Evolutionary conservation across 2,888 invertebrate genomes (phyloP).

Genomic region (Nomada fabriciana): DNA sequence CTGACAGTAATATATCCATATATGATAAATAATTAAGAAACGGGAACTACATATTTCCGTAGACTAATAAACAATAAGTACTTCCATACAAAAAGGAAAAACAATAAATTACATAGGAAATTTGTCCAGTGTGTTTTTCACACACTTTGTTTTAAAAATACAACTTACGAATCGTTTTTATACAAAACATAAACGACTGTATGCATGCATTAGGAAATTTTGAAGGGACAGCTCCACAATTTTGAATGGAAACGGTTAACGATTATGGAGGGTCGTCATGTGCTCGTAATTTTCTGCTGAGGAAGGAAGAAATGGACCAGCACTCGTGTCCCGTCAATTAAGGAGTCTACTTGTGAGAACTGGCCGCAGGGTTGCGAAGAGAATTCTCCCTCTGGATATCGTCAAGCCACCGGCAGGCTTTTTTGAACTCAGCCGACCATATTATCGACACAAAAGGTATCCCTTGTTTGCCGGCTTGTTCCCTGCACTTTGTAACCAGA

Average conservation of each 20-base stretch:
- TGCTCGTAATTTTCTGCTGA: neutral
- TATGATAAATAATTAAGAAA: too few species aligned
- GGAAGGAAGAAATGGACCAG: neutral
- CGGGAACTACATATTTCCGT: too few species aligned
- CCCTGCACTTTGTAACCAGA: constrained; percentile 55
- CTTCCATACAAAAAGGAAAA: neutral
- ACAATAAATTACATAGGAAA: neutral
- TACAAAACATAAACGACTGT: too few species aligned
- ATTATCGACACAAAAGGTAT: constrained; percentile 45
- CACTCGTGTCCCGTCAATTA: constrained; percentile 9
- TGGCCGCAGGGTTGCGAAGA: constrained; percentile 5
- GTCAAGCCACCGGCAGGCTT: constrained; percentile 54
- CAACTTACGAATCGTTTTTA: too few species aligned
- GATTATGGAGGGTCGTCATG: neutral
- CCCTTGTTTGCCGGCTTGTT: constrained; percentile 63
- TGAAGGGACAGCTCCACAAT: too few species aligned
- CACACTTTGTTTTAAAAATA: too few species aligned
- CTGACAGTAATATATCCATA: too few species aligned
- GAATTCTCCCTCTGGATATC: constrained; percentile 53
- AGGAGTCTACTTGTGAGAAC: constrained; percentile 21
- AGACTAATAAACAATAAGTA: too few species aligned
- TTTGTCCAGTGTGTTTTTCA: too few species aligned
- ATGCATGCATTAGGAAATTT: too few species aligned
- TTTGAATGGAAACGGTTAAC: neutral
- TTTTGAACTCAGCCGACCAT: constrained; percentile 41